These are phyloP conservation scores for Sylvia atricapilla DNA, from an alignment of 2,113 vertebrate genomes.

Conservation along the genomic window DNA sequence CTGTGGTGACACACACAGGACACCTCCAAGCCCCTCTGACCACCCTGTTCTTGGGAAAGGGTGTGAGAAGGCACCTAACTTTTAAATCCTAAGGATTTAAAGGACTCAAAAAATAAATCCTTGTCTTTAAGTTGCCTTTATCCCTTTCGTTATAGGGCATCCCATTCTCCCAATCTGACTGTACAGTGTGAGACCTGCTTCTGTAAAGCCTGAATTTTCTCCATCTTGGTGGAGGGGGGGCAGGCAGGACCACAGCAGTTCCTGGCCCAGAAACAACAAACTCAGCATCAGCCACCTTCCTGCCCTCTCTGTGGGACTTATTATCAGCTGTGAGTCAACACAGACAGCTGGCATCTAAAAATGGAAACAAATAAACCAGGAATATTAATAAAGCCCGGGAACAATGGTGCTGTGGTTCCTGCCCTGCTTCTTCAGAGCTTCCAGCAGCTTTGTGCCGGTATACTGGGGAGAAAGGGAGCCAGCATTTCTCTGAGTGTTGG, in stretches of 20 bases:
- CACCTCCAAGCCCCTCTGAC: neutral
- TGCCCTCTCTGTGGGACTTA: constrained; percentile 2
- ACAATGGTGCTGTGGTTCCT: constrained; percentile 43
- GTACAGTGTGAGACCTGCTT: neutral
- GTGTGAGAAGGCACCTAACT: neutral
- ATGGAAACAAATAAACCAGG: constrained; percentile 58
- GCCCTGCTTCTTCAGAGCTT: constrained; percentile 6
- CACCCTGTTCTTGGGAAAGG: neutral
- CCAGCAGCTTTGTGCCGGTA: neutral
- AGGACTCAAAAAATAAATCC: neutral
- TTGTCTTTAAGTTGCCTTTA: neutral
- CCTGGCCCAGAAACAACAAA: constrained; percentile 36
- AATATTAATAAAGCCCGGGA: neutral
- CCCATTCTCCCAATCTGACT: neutral
- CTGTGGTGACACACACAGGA: neutral
- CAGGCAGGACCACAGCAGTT: constrained; percentile 1
- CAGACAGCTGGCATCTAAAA: constrained; percentile 51
- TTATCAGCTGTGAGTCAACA: constrained; percentile 20
- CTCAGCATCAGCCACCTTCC: constrained; percentile 55
- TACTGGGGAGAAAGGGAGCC: neutral
- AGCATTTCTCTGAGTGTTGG: neutral
- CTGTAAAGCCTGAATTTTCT: neutral
- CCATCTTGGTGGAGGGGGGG: neutral
- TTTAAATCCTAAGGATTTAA: neutral
- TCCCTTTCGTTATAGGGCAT: neutral